Evolutionary conservation across 2,797 vertebrate genomes (phyloP).

Genomic region (Hemitrygon akajei): DNA sequence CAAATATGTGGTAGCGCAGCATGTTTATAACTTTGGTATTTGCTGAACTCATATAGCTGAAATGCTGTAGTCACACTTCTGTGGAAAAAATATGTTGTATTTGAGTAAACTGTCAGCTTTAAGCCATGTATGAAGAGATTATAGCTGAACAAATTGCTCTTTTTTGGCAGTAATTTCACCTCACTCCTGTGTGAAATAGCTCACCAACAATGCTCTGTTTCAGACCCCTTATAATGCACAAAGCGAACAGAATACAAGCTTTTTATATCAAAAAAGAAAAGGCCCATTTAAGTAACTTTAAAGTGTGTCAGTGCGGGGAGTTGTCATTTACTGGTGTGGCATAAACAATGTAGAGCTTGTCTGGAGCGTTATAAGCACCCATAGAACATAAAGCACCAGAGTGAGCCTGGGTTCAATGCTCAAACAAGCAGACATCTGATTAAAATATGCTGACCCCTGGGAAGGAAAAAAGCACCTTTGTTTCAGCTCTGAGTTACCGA

Average conservation of each 20-base stretch:
- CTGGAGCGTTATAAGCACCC: slow-evolving; percentile 10
- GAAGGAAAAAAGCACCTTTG: slow-evolving; percentile 41
- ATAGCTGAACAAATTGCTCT: slow-evolving; percentile 34
- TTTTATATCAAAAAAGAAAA: not conserved
- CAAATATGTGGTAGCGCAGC: not conserved
- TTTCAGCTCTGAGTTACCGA: slow-evolving; percentile 31
- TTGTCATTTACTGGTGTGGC: slow-evolving; percentile 38
- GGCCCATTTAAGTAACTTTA: not conserved
- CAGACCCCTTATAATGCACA: slow-evolving; percentile 18
- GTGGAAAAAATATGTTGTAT: not conserved
- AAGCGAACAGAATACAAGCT: slow-evolving; percentile 36
- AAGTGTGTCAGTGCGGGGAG: not conserved
- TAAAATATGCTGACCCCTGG: slow-evolving; percentile 26
- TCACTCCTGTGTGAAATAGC: slow-evolving; percentile 36
- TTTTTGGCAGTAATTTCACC: not conserved
- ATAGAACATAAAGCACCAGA: slow-evolving; percentile 25
- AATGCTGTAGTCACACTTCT: not conserved
- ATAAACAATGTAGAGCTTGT: slow-evolving; percentile 42
- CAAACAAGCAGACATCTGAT: slow-evolving; percentile 40
- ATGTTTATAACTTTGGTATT: not conserved
- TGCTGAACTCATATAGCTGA: not conserved
- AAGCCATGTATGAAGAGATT: slow-evolving; percentile 26
- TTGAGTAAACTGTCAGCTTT: slow-evolving; percentile 27
- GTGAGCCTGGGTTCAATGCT: slow-evolving; percentile 39
- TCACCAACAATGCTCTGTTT: not conserved